phyloP scores from a whole-genome alignment of 2,888 invertebrate genomes.

The Synergus laeviventris region DNA sequence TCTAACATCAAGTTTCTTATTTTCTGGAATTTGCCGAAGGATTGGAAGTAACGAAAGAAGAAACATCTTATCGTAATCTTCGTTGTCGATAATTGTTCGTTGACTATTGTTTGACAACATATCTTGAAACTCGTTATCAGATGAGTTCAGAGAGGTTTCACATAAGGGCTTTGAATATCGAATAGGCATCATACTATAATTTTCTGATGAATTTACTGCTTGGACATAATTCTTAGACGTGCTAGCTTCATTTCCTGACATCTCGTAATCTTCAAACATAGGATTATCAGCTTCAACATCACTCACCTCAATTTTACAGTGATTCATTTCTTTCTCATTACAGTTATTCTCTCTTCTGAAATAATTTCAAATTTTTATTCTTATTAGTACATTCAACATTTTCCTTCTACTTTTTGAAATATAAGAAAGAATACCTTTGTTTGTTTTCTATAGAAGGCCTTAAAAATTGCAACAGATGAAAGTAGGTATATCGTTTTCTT shows the following conservation, averaged over 20 bases:
- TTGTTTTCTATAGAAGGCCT: slow-evolving; percentile 68
- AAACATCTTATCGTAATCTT: slow-evolving; percentile 73
- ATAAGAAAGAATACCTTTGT: slow-evolving; percentile 56
- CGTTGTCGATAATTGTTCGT: slow-evolving; percentile 62
- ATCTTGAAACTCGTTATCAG: slow-evolving; percentile 67
- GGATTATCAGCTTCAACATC: slow-evolving; percentile 64
- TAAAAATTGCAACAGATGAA: slow-evolving; percentile 68
- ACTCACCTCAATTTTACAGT: slow-evolving; percentile 63
- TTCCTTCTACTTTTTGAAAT: background rate
- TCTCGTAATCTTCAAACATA: slow-evolving; percentile 65
- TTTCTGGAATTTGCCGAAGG: slow-evolving; percentile 69
- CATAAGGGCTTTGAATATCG: slow-evolving; percentile 66
- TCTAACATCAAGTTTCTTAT: slow-evolving; percentile 69
- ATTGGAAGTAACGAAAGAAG: slow-evolving; percentile 69
- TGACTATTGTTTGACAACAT: slow-evolving; percentile 66
- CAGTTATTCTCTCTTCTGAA: background rate
- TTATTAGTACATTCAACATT: background rate
- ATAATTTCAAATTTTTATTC: too few relatives aligned
- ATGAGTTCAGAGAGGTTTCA: slow-evolving; percentile 65
- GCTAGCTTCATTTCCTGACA: slow-evolving; percentile 58
- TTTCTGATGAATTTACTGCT: slow-evolving; percentile 45
- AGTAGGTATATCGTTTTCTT: slow-evolving; percentile 69
- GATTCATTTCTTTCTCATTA: slow-evolving; percentile 39
- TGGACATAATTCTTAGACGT: slow-evolving; percentile 46
- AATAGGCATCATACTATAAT: slow-evolving; percentile 53